A percentile compares a stretch with the other conserved stretches of the same genome.
Evolutionary conservation across 1,140 invertebrate species (phyloP).

Genomic region (Drosophila pruinosa): DNA sequence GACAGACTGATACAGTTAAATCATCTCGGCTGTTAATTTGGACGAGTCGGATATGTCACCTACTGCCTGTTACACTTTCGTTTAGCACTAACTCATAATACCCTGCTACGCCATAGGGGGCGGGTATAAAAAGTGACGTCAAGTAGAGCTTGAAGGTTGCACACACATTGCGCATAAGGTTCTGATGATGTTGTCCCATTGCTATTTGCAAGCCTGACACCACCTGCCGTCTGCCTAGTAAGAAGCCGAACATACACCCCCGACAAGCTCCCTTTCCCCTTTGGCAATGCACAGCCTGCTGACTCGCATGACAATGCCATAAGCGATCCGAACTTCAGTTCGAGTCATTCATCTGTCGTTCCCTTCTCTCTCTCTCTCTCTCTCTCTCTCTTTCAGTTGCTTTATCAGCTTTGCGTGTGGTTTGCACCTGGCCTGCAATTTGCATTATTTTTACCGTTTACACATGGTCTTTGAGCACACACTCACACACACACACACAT

Average conservation of each 20-base stretch:
- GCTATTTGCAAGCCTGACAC: constrained; percentile 15
- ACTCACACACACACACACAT: neutral
- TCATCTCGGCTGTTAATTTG: too few relatives aligned
- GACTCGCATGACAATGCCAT: constrained; percentile 27
- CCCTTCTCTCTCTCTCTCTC: neutral
- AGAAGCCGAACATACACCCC: constrained; percentile 16
- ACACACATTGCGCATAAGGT: too few relatives aligned
- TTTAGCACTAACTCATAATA: too few relatives aligned
- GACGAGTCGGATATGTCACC: too few relatives aligned
- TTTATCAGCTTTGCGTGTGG: constrained; percentile 44
- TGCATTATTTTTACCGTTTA: constrained; percentile 77
- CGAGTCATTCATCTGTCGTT: constrained; percentile 44
- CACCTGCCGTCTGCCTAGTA: constrained; percentile 20
- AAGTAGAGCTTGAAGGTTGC: neutral
- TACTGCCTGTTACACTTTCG: too few relatives aligned
- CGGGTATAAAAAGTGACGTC: too few relatives aligned
- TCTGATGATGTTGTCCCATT: neutral
- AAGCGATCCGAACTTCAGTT: constrained; percentile 36
- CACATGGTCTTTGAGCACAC: constrained; percentile 48
- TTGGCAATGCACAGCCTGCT: constrained; percentile 1
- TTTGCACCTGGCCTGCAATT: constrained; percentile 77
- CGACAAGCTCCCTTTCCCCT: neutral
- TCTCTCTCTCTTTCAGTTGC: neutral
- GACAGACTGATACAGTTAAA: too few relatives aligned
- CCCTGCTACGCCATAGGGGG: too few relatives aligned